Base-by-base conservation (phyloP, 1,140 invertebrate species). In the Colletes latitarsis region DNA sequence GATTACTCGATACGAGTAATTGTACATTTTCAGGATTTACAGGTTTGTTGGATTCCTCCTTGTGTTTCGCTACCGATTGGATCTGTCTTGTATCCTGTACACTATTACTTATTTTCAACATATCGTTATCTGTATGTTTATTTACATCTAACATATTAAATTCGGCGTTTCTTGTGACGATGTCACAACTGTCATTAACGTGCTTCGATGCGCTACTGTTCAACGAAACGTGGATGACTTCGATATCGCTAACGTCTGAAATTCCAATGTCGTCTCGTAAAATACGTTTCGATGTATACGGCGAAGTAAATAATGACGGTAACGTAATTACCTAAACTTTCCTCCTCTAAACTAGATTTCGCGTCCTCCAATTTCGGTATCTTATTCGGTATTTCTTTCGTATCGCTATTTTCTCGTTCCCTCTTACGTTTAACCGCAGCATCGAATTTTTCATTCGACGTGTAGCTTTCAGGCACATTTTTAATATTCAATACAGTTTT, bases 171-270 rank as follows among this genome's bases (percentile, higher is more conserved):
- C 49, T 79, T 60, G 8, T 4, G 39, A 53, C 49, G 17, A 39
- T 46, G 57, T 72, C 39, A 60, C 21, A 6, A 57, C 21, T 64
- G 1, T 6, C 21, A 57, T 0, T 39, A 30, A 10, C 41, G 21
- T n/a, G 17, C 5, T 53, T 21, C 8, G 12, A 21, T 30, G 15
- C 1, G 17, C 19, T 66, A 15, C 64, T 57, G 14, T n/a, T 66
- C 8, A 60, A 15, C 17, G 57, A 75, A 62, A 63, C 8, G 14
- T 86, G 69, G 69, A 89, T 30, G 67, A 89, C 83, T 81, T 87
- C 43, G 41, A 88, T 77, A n/a, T 84, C 79, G 60, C 84, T 78
- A 0, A 86, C 79, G 0, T 21, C 53, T 52, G 5, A 17, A 62
- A 19, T 53, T 49, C 49, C 0, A 68, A 30, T 5, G n/a, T 6